Conservation (phyloP, 2,888 invertebrate species). For the Odontomyia ornata region DNA sequence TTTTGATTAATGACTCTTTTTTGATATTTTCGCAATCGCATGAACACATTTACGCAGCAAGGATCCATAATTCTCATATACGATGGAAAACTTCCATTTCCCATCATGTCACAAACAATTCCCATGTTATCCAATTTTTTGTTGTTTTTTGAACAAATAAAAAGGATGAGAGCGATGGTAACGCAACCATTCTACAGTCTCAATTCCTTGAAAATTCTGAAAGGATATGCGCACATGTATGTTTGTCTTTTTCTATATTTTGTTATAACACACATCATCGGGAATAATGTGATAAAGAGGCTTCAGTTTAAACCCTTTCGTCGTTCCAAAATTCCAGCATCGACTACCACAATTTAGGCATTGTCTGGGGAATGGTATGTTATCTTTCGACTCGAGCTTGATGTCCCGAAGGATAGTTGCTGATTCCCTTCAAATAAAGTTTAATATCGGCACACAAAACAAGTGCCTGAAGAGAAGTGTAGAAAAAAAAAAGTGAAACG, state of each 20-base stretch:
- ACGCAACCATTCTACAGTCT: not conserved
- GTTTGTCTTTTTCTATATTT: constrained; percentile 12
- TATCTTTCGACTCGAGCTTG: constrained; percentile 29
- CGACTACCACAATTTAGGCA: not conserved
- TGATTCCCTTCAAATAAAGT: constrained; percentile 12
- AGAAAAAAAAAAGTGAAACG: not conserved
- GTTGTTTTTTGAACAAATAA: not conserved
- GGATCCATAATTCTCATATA: not conserved
- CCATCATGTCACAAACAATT: constrained; percentile 25
- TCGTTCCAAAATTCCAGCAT: not conserved
- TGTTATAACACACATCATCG: constrained; percentile 39
- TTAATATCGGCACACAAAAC: constrained; percentile 5
- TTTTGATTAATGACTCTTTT: constrained; percentile 31
- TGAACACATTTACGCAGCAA: not conserved
- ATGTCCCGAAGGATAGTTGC: constrained; percentile 33
- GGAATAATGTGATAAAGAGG: constrained; percentile 40
- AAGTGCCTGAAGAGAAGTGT: not conserved
- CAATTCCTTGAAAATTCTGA: too few species aligned
- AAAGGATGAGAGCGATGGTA: not conserved
- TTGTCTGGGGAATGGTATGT: constrained; percentile 14
- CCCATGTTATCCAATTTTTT: constrained; percentile 4
- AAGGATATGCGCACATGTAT: not conserved
- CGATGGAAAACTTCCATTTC: not conserved
- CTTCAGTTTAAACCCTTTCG: constrained; percentile 31
- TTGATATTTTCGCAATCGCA: constrained; percentile 8